Evolutionary conservation across 2,797 vertebrate genomes (phyloP), one percentile per base, ranked within the genome.

Genomic region (Tenualosa ilisha): DNA sequence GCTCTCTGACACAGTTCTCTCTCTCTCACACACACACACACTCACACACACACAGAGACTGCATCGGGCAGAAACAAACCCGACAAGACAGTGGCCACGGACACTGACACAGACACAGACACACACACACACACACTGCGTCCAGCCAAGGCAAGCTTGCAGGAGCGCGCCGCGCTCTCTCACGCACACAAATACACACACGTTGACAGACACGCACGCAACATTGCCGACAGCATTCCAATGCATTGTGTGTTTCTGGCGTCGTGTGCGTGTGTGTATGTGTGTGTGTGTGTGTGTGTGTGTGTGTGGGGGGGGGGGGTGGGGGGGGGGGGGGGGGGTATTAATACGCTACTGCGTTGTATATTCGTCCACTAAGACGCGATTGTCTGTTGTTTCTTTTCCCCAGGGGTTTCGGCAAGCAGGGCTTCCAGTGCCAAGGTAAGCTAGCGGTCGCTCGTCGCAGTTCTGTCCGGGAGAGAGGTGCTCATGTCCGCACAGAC

Each of bases 391-490:
- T 31, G 89, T 91, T 40, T 92, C 87, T 94, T 90, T 85, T 68
- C 89, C 86, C 68, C 96, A 98, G 98, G 98, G 98, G 97, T 89
- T 98, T 98, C 92, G 98, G 97, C 86, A 99, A 99, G 87, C 98
- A 99, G 92, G 98, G 98, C 87, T 99, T 98, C 94, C 97, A 98
- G 96, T 98, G 98, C 94, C 97, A 99, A 97, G 98, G 94, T 95
- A 81, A 96, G 91, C 98, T 98, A 99, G 90, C 84, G 95, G 93
- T 97, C 96, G 83, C 88, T 97, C 0, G 96, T 95, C n/a, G 24
- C 0, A 93, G 94, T 82, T 93, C 90, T 91, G 98, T 3, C 13
- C 50, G 50, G 49, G 6, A 6, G 9, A 2, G 49, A 50, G 49
- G 49, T 9, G 49, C 49, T 53, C 7, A 46, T 46, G 46, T 7